Base-by-base conservation (phyloP, 2,888 invertebrate species). In the Leucophora obtusa region DNA sequence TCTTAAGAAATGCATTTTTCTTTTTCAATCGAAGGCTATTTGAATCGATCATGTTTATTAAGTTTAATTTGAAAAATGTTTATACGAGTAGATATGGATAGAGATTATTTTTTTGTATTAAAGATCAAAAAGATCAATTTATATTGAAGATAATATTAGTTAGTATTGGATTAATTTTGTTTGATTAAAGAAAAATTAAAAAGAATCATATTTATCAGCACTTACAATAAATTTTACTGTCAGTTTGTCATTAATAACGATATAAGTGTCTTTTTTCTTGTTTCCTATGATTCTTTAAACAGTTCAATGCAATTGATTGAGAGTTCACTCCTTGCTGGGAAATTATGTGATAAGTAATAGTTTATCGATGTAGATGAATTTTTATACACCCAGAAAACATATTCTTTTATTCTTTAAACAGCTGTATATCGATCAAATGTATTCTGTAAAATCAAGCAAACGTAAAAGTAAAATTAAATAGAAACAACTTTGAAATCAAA, bases 71-170 rank as follows among this genome's bases (percentile, higher is more conserved):
- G 47, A 35, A n/a, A 62, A 38, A 11, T 38, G n/a, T n/a, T n/a
- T n/a, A n/a, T n/a, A n/a, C n/a, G n/a, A n/a, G n/a, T n/a, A n/a
- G n/a, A n/a, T n/a, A n/a, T n/a, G n/a, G n/a, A n/a, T n/a, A n/a
- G n/a, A n/a, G n/a, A n/a, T n/a, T n/a, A n/a, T n/a, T n/a, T n/a
- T 38, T 35, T 8, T 35, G 17, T 14, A 10, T 14, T 18, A 1
- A 50, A 65, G 47, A 18, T 21, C 62, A 2, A 58, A 50, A 66
- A 66, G 66, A 66, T 66, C 58, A 74, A 53, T 59, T 21, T 47
- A n/a, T 47, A 47, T n/a, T 4, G n/a, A 14, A 47, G 43, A 47
- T 47, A 47, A 47, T 62, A 24, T 15, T 24, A 17, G n/a, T 15
- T 24, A 17, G n/a, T 17, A 14, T 21, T 72, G 24, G 47, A 70